Conservation (phyloP, 2,888 invertebrate genomes). For the Euproctis similis region DNA sequence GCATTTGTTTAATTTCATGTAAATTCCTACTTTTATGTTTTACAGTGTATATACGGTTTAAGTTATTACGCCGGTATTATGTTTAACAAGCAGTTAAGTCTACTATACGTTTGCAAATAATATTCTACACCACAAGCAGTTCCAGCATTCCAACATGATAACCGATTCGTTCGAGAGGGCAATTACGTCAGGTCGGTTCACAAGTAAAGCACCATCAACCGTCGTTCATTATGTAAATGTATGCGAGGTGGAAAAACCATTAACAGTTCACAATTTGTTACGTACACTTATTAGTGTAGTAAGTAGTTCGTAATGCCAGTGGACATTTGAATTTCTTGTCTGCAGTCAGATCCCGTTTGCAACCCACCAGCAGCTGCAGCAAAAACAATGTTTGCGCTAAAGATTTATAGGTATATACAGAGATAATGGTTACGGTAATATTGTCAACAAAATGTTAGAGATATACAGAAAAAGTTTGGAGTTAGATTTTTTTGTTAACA, state of each 20-base stretch:
- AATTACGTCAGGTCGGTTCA: constrained; percentile 47
- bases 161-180: constrained; percentile 62
- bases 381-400: constrained; percentile 14
- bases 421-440: constrained; percentile 19
- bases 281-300: constrained; percentile 20
- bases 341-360: constrained; percentile 15
- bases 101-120: constrained; percentile 7
- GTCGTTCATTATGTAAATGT: no score
- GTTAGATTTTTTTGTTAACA: constrained; percentile 9
- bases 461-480: constrained; percentile 12
- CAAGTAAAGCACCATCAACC: constrained; percentile 35
- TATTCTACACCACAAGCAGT: constrained; percentile 37
- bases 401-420: constrained; percentile 9
- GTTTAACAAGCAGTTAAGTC: not conserved
- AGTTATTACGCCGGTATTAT: not conserved
- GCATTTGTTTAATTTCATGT: no score
- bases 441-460: constrained; percentile 12
- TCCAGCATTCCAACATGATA: constrained; percentile 58
- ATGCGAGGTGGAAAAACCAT: no score
- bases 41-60: no score
- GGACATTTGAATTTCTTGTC: constrained; percentile 12
- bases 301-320: constrained; percentile 12
- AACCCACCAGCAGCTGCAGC: constrained; percentile 17
- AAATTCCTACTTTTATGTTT: no score
- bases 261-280: constrained; percentile 46